Evolutionary conservation across 1,140 invertebrate genomes (phyloP), one percentile per base, ranked within the genome.

Genomic region (Rhagoletis pomonella): DNA sequence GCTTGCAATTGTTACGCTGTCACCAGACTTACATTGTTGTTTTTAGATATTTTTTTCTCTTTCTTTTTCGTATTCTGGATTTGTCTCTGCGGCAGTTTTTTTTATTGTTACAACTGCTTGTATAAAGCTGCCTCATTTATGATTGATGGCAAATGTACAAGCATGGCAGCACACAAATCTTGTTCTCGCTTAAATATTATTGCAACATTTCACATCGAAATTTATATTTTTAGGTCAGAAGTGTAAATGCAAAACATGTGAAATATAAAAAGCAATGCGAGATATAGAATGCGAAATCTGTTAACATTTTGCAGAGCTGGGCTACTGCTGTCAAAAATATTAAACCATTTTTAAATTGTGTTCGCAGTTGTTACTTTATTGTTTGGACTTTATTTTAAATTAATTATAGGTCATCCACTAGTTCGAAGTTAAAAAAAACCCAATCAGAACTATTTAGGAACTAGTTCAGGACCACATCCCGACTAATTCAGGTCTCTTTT

Each of bases 121-220:
- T 55, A 29, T 29, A 12, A 10, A 7, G 67, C 67, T 73, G 42
- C 67, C 67, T 73, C 67, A 73, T 73, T 73, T 73, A 73, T 73
- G 67, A 73, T 73, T 73, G 67, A 73, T 73, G 67, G 67, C 67
- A 14, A 69, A 44, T 69, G 65, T 69, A 69, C 65, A 69, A 69
- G 29, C 29, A 42, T 39, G 29, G 39, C 9, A 69, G 29, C 3
- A 64, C 7, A 47, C 67, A 47, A 73, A 42, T 73, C 42, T 73
- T 73, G 67, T 47, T 44, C 42, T 73, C 67, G 67, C n/a, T 73
- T 47, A 17, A 73, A n/a, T 47, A 44, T 73, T 73, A 73, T 73
- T 73, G 67, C 39, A 44, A 39, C 67, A 73, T 42, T 73, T 73
- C 17, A 42, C 6, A 44, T 0, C 3, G 67, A 73, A 73, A 73